Percentiles rank a stretch among this genome's conserved stretches.
Conservation (phyloP, 2,888 invertebrate species). For the Pachycephus smyrnensis region DNA sequence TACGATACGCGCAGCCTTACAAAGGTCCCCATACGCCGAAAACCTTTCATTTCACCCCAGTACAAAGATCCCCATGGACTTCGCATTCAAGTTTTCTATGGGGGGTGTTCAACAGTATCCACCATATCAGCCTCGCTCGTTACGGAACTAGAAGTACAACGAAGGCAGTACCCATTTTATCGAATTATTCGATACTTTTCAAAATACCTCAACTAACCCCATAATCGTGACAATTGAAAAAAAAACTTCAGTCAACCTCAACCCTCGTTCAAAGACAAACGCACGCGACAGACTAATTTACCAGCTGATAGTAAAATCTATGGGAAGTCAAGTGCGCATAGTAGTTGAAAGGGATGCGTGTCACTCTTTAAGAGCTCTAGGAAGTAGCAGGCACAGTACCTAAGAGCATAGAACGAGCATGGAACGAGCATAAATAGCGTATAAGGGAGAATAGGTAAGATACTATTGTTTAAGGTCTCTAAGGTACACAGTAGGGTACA, state of each 20-base stretch:
- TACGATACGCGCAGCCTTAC: slow-evolving; percentile 61
- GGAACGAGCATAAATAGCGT: neutral
- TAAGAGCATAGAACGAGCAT: neutral
- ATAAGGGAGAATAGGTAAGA: neutral
- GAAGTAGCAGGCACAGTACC: neutral
- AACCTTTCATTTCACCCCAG: slow-evolving; percentile 33
- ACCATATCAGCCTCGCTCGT: neutral
- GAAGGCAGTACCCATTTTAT: neutral
- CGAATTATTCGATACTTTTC: neutral
- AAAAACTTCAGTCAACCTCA: neutral
- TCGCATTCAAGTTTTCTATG: neutral
- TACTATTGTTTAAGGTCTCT: neutral
- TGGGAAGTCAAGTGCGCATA: neutral
- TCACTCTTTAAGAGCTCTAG: neutral
- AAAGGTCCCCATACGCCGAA: slow-evolving; percentile 39
- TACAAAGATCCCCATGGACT: slow-evolving; percentile 13
- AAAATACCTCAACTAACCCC: neutral
- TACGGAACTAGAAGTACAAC: neutral
- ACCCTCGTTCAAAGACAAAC: neutral
- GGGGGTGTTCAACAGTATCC: neutral
- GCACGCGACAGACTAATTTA: too few species aligned
- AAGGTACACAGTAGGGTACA: neutral
- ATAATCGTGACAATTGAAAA: neutral
- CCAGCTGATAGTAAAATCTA: neutral
- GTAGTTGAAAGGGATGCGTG: neutral